Conservation (phyloP, 2,797 vertebrate genomes). For the Streptopelia turtur region DNA sequence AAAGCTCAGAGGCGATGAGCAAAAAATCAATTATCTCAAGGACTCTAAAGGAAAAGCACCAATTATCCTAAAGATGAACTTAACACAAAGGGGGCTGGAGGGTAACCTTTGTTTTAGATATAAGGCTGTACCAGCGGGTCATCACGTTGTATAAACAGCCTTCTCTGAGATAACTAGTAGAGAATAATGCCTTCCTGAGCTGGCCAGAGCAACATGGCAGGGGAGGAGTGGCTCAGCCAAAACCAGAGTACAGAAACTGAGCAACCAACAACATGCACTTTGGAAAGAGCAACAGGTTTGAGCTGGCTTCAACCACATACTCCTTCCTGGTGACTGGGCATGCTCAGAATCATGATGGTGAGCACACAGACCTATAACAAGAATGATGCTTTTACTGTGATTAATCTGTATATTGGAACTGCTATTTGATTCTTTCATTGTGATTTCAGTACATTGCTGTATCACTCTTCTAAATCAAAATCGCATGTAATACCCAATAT, state of each 20-base stretch:
- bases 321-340: not conserved
- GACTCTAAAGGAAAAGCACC: not conserved
- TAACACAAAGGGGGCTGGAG: not conserved
- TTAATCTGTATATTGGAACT: not conserved
- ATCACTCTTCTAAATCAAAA: not conserved
- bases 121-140: not conserved
- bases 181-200: not conserved
- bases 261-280: not conserved
- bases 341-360: not conserved
- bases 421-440: not conserved
- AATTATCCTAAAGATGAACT: not conserved
- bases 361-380: not conserved
- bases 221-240: not conserved
- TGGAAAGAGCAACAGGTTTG: not conserved
- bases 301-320: not conserved
- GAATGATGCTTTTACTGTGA: not conserved
- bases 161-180: not conserved
- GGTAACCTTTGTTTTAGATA: not conserved
- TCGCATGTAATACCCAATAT: not conserved
- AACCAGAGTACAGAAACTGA: not conserved
- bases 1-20: not conserved
- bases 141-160: not conserved
- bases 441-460: not conserved
- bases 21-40: not conserved
- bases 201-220: not conserved